Evolutionary conservation across 2,888 invertebrate genomes (phyloP).

Genomic region (Melolontha melolontha): DNA sequence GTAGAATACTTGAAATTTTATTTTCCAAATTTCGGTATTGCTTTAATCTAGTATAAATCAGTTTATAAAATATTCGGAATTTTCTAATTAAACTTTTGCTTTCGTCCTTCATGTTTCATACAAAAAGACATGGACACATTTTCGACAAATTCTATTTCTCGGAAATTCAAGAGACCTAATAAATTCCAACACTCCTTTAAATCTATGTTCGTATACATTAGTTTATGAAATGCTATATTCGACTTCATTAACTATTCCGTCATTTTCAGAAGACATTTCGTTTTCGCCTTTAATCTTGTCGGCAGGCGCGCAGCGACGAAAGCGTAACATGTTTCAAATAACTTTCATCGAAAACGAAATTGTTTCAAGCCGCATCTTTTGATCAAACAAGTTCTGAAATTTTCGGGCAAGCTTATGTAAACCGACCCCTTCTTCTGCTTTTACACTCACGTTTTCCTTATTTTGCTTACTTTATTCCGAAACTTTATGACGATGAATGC

Average conservation of each 20-base stretch:
- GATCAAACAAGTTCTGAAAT: conserved; percentile 26
- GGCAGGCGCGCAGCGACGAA: neutral
- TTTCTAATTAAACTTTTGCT: no score
- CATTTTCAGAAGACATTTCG: neutral
- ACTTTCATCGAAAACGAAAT: conserved; percentile 15
- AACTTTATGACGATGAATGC: neutral
- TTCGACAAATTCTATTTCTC: no score
- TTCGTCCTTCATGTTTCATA: no score
- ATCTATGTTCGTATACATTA: neutral
- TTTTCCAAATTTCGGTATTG: no score
- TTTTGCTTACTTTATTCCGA: neutral
- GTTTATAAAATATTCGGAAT: no score
- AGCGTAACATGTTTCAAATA: neutral
- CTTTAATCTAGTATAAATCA: no score
- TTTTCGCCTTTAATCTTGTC: conserved; percentile 16
- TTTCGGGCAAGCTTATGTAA: conserved; percentile 10
- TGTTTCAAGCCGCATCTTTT: conserved; percentile 5
- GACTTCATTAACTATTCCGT: conserved; percentile 11
- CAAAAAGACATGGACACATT: no score
- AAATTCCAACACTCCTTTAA: neutral
- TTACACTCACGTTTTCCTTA: neutral
- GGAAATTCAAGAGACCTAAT: no score
- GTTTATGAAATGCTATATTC: neutral
- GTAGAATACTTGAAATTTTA: no score
- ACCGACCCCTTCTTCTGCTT: conserved; percentile 2